These are phyloP conservation scores for Sylvia atricapilla DNA, from an alignment of 2,113 vertebrate genomes.

Conservation along the genomic window DNA sequence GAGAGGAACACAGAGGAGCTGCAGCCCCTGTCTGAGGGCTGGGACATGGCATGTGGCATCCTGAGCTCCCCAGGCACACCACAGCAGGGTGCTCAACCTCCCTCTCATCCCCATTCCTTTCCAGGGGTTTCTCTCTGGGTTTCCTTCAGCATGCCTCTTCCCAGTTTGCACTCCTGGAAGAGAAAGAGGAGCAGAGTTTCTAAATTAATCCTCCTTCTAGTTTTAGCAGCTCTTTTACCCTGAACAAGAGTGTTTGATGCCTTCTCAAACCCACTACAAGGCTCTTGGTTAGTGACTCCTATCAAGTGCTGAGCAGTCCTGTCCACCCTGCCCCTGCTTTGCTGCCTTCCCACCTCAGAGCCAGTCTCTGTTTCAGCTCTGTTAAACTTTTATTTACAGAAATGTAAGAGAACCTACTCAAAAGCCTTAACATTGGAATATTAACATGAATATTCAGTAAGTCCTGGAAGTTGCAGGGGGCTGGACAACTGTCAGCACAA, in stretches of 20 bases:
- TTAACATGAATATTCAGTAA: background rate
- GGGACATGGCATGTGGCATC: accelerated
- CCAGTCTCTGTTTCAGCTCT: background rate
- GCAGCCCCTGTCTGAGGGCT: background rate
- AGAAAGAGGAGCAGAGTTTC: background rate
- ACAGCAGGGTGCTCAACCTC: background rate
- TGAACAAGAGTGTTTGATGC: background rate
- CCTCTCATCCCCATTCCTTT: background rate
- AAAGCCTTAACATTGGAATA: background rate
- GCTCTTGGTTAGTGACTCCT: background rate
- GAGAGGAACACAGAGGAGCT: background rate
- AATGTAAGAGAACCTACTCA: background rate
- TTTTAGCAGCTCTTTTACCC: background rate
- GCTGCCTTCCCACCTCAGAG: background rate
- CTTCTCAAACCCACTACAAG: background rate
- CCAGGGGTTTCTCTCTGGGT: background rate
- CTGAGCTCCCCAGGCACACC: background rate
- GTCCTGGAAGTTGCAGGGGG: background rate
- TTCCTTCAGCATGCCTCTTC: background rate
- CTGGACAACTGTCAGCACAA: background rate
- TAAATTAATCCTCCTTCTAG: background rate
- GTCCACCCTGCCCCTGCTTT: background rate
- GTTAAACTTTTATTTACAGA: background rate
- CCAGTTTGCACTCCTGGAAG: background rate
- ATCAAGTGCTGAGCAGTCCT: background rate